Conservation (phyloP, 2,888 invertebrate species). For the Ectobius pallidus region DNA sequence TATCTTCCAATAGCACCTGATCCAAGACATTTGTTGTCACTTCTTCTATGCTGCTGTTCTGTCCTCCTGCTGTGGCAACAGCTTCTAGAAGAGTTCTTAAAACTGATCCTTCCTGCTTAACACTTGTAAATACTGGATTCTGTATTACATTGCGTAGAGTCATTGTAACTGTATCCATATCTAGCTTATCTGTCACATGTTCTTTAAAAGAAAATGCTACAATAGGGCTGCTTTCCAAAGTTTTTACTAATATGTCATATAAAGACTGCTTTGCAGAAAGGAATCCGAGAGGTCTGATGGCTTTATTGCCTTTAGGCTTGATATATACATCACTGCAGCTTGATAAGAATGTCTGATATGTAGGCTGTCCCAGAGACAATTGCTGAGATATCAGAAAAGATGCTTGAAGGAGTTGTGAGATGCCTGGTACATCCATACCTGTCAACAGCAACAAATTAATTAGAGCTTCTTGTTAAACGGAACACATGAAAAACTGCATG, state of each 20-base stretch:
- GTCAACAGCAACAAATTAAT: too few relatives aligned
- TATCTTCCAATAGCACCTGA: neutral
- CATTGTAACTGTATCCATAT: neutral
- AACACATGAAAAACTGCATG: too few relatives aligned
- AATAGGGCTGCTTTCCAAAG: neutral
- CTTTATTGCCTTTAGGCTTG: conserved; percentile 39
- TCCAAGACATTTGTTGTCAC: neutral
- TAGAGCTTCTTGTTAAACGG: too few relatives aligned
- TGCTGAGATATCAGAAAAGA: conserved; percentile 70
- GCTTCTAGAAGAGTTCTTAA: neutral
- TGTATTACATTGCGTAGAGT: neutral
- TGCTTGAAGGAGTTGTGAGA: conserved; percentile 69
- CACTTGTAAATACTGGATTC: neutral
- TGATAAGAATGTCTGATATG: conserved; percentile 61
- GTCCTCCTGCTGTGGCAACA: too few relatives aligned
- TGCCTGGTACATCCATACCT: conserved; percentile 66
- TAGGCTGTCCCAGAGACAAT: conserved; percentile 63
- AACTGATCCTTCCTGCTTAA: neutral
- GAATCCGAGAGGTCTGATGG: neutral
- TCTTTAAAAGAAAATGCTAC: too few relatives aligned
- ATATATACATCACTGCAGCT: conserved; percentile 72
- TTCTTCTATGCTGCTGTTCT: too few relatives aligned
- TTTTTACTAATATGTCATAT: neutral
- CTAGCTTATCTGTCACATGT: neutral
- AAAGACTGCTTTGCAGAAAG: neutral